Evolutionary conservation across 2,888 invertebrate genomes (phyloP).

Genomic region (Pyrgus malvae): DNA sequence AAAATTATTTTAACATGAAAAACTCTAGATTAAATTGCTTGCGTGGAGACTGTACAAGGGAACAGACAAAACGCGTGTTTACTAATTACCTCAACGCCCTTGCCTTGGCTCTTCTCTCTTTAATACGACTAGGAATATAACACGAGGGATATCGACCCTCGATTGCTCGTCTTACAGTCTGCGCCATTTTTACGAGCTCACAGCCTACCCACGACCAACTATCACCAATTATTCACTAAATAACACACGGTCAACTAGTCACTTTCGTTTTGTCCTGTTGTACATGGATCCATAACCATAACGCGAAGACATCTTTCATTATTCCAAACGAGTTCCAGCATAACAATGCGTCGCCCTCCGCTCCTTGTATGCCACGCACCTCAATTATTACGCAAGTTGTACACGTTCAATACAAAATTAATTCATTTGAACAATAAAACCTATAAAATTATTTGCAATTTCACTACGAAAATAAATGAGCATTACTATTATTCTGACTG

Average conservation of each 20-base stretch:
- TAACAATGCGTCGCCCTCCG: constrained; percentile 26
- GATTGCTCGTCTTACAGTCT: constrained; percentile 85
- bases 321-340: constrained; percentile 35
- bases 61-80: neutral
- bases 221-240: constrained; percentile 49
- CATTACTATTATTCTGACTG: no score
- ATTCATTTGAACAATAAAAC: no score
- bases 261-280: constrained; percentile 80
- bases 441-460: no score
- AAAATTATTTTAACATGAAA: no score
- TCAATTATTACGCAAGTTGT: constrained; percentile 24
- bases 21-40: no score
- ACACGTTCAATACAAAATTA: constrained; percentile 23
- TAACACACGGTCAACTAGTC: constrained; percentile 65
- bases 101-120: constrained; percentile 87
- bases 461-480: constrained; percentile 32
- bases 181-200: constrained; percentile 83
- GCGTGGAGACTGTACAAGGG: no score
- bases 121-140: constrained; percentile 86
- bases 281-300: constrained; percentile 72
- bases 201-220: constrained; percentile 46
- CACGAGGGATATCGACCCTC: constrained; percentile 91
- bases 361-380: neutral
- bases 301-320: constrained; percentile 69
- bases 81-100: constrained; percentile 78